Evolutionary conservation across 2,113 vertebrate species (phyloP).

Genomic region (Sylvia atricapilla): DNA sequence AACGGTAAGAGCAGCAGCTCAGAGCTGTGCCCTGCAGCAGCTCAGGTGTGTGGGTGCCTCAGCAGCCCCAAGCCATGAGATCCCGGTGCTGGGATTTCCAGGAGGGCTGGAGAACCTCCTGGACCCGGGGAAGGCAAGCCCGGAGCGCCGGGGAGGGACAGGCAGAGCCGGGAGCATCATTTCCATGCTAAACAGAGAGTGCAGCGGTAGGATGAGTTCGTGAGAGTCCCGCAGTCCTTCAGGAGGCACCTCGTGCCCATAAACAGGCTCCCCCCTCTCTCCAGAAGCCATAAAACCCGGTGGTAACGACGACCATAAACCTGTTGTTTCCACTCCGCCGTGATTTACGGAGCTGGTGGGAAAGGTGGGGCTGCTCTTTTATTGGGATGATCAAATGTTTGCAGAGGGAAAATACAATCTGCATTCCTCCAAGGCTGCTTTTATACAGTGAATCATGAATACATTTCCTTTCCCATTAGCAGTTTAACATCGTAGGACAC

Average conservation of each 20-base stretch:
- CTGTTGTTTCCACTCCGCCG: slow-evolving; percentile 22
- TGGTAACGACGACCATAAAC: slow-evolving; percentile 38
- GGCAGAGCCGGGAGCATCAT: not conserved
- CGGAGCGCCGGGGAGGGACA: not conserved
- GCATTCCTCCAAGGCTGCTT: slow-evolving; percentile 20
- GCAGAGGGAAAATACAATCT: slow-evolving; percentile 42
- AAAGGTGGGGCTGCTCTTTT: slow-evolving; percentile 37
- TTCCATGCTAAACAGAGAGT: not conserved
- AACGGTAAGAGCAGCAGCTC: not conserved
- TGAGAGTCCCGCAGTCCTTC: slow-evolving; percentile 5
- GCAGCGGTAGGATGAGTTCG: not conserved
- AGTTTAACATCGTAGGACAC: not conserved
- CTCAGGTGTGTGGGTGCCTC: not conserved
- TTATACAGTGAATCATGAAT: not conserved
- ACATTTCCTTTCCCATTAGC: slow-evolving; percentile 32
- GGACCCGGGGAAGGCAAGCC: not conserved
- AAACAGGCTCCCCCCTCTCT: slow-evolving; percentile 2
- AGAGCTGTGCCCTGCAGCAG: not conserved
- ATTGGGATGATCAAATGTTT: slow-evolving; percentile 47
- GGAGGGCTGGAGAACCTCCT: not conserved
- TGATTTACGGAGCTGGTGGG: slow-evolving; percentile 45
- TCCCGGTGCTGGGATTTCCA: fast-evolving
- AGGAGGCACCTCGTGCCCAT: not conserved
- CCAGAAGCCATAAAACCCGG: slow-evolving; percentile 15
- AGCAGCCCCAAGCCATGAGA: not conserved